phyloP scores from a whole-genome alignment of 2,797 vertebrate species.

The Alca torda region DNA sequence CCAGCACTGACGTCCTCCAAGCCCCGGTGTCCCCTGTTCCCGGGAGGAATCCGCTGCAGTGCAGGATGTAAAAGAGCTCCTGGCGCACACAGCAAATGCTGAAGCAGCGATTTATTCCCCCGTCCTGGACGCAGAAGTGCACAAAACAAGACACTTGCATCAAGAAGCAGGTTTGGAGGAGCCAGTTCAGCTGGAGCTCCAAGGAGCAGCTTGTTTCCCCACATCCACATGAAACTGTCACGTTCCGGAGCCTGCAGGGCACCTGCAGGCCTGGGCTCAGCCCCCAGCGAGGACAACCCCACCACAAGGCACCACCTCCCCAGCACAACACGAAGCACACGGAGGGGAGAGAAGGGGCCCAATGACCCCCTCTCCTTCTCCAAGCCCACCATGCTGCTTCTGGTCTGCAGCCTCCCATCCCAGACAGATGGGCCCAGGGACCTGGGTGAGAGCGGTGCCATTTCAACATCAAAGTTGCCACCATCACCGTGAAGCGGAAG shows the following conservation, averaged over 20 bases:
- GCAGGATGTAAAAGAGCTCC: accelerated
- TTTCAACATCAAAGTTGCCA: background rate
- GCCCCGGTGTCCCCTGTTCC: background rate
- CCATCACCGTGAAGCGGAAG: background rate
- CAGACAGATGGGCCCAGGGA: background rate
- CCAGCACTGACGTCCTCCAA: background rate
- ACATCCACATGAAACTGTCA: background rate
- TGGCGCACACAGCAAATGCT: background rate
- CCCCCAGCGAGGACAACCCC: background rate
- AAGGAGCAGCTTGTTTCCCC: background rate
- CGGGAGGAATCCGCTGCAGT: background rate
- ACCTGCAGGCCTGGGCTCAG: background rate
- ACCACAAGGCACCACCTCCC: background rate
- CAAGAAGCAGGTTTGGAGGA: background rate
- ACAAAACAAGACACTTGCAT: background rate
- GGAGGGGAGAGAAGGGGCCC: background rate
- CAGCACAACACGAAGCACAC: background rate
- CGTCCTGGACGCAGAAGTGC: accelerated
- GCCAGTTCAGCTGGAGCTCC: background rate
- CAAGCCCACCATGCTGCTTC: background rate
- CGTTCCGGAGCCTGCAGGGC: accelerated
- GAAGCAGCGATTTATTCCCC: background rate
- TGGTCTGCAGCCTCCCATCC: background rate
- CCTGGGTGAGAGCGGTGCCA: accelerated
- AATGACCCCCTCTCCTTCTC: background rate